Conservation (phyloP, 2,113 vertebrate genomes). For the Hippolais icterina region DNA sequence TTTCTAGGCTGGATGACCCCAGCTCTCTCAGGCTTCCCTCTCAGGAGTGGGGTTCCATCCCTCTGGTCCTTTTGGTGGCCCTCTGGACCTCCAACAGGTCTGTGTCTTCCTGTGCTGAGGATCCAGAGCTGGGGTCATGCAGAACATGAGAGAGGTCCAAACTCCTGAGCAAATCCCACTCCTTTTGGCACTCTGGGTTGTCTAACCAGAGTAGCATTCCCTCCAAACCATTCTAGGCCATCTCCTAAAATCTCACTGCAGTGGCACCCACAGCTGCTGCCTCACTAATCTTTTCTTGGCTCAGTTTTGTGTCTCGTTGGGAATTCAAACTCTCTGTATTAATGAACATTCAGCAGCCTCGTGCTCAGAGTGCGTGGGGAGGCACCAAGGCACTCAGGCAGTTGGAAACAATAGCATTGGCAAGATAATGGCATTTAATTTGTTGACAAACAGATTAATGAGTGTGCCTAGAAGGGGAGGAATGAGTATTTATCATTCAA, state of each 20-base stretch:
- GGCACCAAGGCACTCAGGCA: slow-evolving; percentile 22
- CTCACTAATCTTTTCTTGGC: neutral
- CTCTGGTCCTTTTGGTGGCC: neutral
- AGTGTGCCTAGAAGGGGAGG: neutral
- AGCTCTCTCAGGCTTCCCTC: neutral
- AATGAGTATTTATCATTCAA: slow-evolving; percentile 7
- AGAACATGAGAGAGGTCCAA: neutral
- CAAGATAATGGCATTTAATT: slow-evolving; percentile 58
- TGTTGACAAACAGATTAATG: slow-evolving; percentile 61
- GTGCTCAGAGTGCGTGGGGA: neutral
- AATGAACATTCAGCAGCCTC: neutral
- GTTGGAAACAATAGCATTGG: slow-evolving; percentile 31
- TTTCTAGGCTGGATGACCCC: neutral
- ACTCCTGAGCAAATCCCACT: neutral
- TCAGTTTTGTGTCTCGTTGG: neutral
- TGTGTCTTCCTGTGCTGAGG: neutral
- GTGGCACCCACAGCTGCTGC: neutral
- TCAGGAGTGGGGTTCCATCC: neutral
- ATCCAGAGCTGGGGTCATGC: neutral
- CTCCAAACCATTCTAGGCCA: neutral
- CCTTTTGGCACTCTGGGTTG: neutral
- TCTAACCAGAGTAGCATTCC: neutral
- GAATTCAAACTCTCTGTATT: neutral
- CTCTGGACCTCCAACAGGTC: neutral
- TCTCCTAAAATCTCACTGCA: neutral